A percentile compares a stretch with the other conserved stretches of the same genome.
Evolutionary conservation across 1,140 invertebrate genomes (phyloP).

Genomic region (Drosophila subpulchrella): DNA sequence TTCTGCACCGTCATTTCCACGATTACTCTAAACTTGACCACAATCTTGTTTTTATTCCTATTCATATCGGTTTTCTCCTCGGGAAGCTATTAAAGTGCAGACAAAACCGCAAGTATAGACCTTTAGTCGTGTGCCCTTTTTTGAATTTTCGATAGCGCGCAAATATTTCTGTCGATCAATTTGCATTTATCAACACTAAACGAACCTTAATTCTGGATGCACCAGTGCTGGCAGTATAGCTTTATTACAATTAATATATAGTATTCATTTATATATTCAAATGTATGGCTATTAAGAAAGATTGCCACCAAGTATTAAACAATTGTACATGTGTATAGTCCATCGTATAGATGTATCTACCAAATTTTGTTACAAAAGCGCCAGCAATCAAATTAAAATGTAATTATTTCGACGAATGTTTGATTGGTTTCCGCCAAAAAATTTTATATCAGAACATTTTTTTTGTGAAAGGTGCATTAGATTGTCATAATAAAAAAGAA

Average conservation of each 20-base stretch:
- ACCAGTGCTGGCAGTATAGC: constrained; percentile 6
- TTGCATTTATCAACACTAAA: constrained; percentile 47
- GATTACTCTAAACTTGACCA: constrained; percentile 2
- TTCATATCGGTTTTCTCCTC: constrained; percentile 38
- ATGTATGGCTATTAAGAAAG: no score
- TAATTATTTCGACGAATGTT: no score
- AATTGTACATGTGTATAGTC: no score
- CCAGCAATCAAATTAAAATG: no score
- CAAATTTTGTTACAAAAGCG: no score
- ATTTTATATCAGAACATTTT: no score
- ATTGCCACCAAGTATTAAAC: no score
- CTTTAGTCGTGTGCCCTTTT: constrained; percentile 6
- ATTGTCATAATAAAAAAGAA: no score
- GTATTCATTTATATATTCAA: background rate
- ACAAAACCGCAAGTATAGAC: constrained; percentile 46
- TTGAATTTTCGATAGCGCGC: constrained; percentile 14
- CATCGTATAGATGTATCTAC: no score
- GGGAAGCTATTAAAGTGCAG: constrained; percentile 47
- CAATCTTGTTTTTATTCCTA: constrained; percentile 18
- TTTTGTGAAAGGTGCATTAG: no score
- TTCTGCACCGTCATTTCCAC: constrained; percentile 6
- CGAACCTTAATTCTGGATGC: constrained; percentile 3
- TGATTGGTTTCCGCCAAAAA: no score
- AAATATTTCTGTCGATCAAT: constrained; percentile 3
- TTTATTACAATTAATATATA: background rate